Conservation (phyloP, 2,113 vertebrate species). For the Microcebus ravelobensis region DNA sequence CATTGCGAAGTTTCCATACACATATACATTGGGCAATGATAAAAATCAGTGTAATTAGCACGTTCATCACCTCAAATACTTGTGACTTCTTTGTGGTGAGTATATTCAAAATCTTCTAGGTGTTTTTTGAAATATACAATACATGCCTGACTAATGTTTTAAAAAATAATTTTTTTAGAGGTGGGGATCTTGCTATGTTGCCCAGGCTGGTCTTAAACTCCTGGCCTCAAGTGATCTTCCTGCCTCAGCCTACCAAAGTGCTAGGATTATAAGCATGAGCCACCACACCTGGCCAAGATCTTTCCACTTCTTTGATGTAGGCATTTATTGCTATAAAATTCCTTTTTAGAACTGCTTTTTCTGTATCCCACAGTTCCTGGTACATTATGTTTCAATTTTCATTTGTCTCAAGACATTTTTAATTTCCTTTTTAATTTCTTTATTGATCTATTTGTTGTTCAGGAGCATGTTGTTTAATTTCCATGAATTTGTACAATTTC, state of each 20-base stretch:
- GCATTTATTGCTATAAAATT: not conserved
- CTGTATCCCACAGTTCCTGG: not conserved
- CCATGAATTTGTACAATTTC: not conserved
- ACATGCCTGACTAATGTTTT: too few relatives aligned
- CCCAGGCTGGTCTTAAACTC: too few relatives aligned
- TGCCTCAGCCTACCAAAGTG: too few relatives aligned
- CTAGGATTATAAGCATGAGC: too few relatives aligned
- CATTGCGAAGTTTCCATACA: not conserved
- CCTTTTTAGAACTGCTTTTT: not conserved
- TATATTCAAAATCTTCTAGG: not conserved
- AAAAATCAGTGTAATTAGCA: not conserved
- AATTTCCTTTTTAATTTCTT: not conserved
- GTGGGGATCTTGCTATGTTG: too few relatives aligned
- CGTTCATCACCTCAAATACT: not conserved
- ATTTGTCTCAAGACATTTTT: not conserved
- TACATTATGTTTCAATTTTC: not conserved
- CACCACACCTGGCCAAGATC: too few relatives aligned
- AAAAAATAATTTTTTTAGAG: too few relatives aligned
- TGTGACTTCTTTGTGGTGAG: not conserved
- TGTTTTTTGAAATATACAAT: not conserved
- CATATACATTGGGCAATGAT: not conserved
- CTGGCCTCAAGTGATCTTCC: too few relatives aligned
- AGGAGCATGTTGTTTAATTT: not conserved
- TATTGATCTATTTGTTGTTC: not conserved
- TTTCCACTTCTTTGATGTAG: not conserved